Base-by-base conservation (phyloP, 2,888 invertebrate genomes). In the Epsilonema sp. region DNA sequence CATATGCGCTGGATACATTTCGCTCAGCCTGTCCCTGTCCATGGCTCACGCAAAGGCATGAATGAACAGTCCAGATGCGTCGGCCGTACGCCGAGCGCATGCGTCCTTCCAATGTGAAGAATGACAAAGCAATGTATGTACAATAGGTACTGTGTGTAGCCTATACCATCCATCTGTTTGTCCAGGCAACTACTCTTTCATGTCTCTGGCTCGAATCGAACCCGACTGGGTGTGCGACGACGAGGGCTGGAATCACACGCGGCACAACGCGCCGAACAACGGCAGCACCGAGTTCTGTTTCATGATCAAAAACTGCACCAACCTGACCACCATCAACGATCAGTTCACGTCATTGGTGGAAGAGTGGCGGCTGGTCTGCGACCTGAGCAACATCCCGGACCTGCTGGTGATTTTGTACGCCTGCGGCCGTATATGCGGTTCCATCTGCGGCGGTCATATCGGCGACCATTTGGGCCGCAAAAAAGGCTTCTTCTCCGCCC, bases 371-470 rank as follows among this genome's bases (percentile, higher is more conserved):
- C 16, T 31, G 31, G 16, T 31, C 31, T 31, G 31, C 31, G 31
- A 31, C 31, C 8, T 11, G 16, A 11, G 8, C 8, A 31, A 31
- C 8, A 11, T 11, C 16, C 8, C 31, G 8, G 31, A 11, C 31
- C 16, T 31, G 31, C 8, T 31, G 8, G 8, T 31, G 8, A 11
- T 31, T 8, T 31, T 31, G 8, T 31, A 31, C 31, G 8, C 16
- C 31, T 11, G 8, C 16, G 31, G 31, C 31, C 31, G 16, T 8
- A 16, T 31, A 31, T 11, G 8, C 5, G 38, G 31, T 16, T 11
- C 58, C 11, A 49, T 60, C 25, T 43, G 61, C 37, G 60, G 60
- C 11, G 60, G 60, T 11, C 60, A 60, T 49, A 41, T 59, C 44
- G 60, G 60, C 22, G 60, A 60, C 46, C 47, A 51, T 40, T 56